A percentile compares a stretch with the other conserved stretches of the same genome.
phyloP scores from a whole-genome alignment of 2,113 vertebrate species.

The western clawed frog (Xenopus tropicalis) region DNA sequence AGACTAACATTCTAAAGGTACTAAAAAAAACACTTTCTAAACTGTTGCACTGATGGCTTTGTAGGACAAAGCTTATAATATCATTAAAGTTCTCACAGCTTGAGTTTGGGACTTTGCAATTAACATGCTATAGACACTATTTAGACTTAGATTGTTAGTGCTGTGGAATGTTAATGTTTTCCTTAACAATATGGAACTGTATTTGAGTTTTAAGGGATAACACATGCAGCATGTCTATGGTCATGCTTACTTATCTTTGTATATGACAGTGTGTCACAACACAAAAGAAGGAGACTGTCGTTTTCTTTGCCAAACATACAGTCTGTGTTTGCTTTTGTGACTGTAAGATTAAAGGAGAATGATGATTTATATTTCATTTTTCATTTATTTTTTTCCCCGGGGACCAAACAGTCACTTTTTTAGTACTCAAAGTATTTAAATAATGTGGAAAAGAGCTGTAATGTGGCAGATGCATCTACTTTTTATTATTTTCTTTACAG shows the following conservation, averaged over 20 bases:
- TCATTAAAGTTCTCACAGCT: too few species aligned
- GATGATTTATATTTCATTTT: conserved; percentile 33
- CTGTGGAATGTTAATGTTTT: too few species aligned
- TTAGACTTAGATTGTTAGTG: too few species aligned
- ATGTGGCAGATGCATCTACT: conserved; percentile 8
- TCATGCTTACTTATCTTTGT: conserved; percentile 70
- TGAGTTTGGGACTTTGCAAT: too few species aligned
- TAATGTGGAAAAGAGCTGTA: conserved; percentile 3
- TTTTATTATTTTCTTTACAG: conserved; percentile 19
- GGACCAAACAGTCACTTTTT: conserved; percentile 11
- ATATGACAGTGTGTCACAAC: conserved; percentile 75
- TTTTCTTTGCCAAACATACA: conserved; percentile 79
- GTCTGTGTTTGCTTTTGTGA: conserved; percentile 76
- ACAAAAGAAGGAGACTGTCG: conserved; percentile 67
- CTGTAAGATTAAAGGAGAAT: conserved; percentile 59
- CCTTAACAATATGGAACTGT: conserved; percentile 49
- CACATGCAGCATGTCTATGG: conserved; percentile 73
- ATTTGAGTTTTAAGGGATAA: conserved; percentile 74
- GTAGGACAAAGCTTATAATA: too few species aligned
- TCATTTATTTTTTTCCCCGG: neutral
- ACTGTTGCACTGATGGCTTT: too few species aligned
- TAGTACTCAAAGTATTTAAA: conserved; percentile 8
- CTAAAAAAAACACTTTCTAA: too few species aligned
- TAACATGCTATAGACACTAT: too few species aligned
- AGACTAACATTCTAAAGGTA: too few species aligned